These are phyloP conservation scores for Melanophora roralis DNA, from an alignment of 2,888 invertebrate genomes.

Conservation along the genomic window DNA sequence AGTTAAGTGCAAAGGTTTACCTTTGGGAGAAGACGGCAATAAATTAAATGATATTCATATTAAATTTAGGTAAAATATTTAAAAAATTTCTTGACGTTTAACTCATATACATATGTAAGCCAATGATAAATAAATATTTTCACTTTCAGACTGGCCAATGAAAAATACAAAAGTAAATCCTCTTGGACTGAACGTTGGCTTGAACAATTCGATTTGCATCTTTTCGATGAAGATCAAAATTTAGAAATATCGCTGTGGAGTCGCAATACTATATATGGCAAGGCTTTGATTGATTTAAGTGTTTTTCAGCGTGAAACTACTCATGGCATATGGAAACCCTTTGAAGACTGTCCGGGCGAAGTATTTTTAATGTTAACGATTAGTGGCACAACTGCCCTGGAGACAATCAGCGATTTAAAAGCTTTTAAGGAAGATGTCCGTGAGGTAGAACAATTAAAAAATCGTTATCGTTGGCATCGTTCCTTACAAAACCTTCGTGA, in stretches of 20 bases:
- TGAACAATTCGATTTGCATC: constrained; percentile 97
- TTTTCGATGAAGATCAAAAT: constrained; percentile 95
- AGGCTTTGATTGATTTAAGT: constrained; percentile 90
- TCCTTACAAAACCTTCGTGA: constrained; percentile 87
- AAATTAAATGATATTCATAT: constrained; percentile 95
- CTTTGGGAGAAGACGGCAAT: constrained; percentile 89
- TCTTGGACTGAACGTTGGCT: constrained; percentile 93
- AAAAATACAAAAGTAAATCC: constrained; percentile 97
- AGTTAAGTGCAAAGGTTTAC: constrained; percentile 94
- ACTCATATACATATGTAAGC: too few species aligned
- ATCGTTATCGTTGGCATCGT: constrained; percentile 79
- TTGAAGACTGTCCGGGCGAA: constrained; percentile 92
- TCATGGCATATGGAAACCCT: constrained; percentile 90
- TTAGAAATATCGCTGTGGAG: constrained; percentile 93
- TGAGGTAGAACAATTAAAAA: constrained; percentile 81
- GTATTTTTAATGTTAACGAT: constrained; percentile 94
- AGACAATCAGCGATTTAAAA: constrained; percentile 93
- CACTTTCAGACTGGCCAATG: constrained; percentile 88
- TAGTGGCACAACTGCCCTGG: constrained; percentile 94
- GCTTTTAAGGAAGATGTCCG: constrained; percentile 88
- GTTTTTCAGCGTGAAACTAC: constrained; percentile 92
- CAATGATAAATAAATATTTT: neutral
- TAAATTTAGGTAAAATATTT: constrained; percentile 88
- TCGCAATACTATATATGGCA: constrained; percentile 78
- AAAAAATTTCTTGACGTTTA: neutral